Evolutionary conservation across 2,888 invertebrate genomes (phyloP).

Genomic region (Villa cingulata): DNA sequence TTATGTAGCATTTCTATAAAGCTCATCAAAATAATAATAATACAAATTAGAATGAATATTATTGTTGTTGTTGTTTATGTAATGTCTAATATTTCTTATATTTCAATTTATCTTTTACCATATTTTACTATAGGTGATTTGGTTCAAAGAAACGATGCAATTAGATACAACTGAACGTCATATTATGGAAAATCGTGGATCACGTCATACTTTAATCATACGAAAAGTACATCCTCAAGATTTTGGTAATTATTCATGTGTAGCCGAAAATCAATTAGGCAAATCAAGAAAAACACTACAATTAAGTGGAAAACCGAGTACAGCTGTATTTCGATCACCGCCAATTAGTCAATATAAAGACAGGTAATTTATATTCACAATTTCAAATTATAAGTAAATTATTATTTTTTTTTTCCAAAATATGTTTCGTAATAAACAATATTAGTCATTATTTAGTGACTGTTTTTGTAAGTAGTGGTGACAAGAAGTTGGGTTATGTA

Average conservation of each 20-base stretch:
- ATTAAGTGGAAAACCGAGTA: slow-evolving; percentile 52
- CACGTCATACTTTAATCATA: slow-evolving; percentile 51
- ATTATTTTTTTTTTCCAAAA: no score
- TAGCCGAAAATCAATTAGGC: slow-evolving; percentile 54
- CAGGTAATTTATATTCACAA: no score
- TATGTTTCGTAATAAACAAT: no score
- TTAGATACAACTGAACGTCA: slow-evolving; percentile 51
- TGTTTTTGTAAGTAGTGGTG: no score
- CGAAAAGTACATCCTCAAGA: slow-evolving; percentile 52
- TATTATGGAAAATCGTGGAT: slow-evolving; percentile 52
- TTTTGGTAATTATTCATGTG: slow-evolving; percentile 57
- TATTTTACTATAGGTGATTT: slow-evolving; percentile 43
- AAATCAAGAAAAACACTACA: slow-evolving; percentile 50
- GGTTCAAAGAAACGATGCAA: slow-evolving; percentile 55
- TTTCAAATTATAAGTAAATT: no score
- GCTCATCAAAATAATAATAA: no score
- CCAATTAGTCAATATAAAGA: slow-evolving; percentile 44
- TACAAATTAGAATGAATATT: no score
- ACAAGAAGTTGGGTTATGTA: no score
- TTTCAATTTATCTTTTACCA: background rate
- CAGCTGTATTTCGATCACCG: slow-evolving; percentile 49
- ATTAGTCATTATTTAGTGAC: no score
- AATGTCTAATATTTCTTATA: no score
- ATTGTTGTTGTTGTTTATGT: no score
- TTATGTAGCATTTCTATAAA: no score